Conservation (phyloP, 2,888 invertebrate species). For the Euzetes globulus region DNA sequence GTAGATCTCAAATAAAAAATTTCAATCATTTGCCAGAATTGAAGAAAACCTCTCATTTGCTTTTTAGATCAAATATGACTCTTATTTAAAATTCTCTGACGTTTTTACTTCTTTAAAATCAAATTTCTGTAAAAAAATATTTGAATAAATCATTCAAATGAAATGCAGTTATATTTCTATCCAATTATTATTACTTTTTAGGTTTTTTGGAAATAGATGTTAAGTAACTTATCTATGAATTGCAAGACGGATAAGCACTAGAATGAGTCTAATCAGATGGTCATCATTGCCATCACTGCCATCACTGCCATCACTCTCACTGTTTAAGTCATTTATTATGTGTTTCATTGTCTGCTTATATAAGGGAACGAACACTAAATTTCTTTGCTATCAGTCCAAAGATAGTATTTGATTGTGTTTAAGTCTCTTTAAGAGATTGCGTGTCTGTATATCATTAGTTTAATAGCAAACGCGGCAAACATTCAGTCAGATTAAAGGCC, state of each 20-base stretch:
- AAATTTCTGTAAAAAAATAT: no score
- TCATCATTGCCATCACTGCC: background rate
- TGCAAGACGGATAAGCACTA: background rate
- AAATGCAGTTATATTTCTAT: background rate
- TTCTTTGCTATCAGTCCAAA: background rate
- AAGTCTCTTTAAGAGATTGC: background rate
- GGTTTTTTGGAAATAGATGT: background rate
- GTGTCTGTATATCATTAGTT: slow-evolving; percentile 1
- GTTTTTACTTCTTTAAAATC: no score
- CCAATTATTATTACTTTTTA: background rate
- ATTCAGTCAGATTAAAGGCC: background rate
- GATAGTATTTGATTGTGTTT: slow-evolving; percentile 3
- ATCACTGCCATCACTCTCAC: background rate
- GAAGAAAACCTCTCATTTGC: background rate
- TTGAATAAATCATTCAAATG: background rate
- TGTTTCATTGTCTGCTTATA: background rate
- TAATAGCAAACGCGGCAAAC: background rate
- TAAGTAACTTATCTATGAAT: background rate
- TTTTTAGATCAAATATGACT: background rate
- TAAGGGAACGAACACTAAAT: background rate
- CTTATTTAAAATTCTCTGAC: background rate
- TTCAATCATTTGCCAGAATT: background rate
- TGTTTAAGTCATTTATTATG: slow-evolving; percentile 9
- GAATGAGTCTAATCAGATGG: background rate
- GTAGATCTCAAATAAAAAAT: background rate